phyloP scores from a whole-genome alignment of 2,113 vertebrate species.

The Sakesphorus luctuosus region DNA sequence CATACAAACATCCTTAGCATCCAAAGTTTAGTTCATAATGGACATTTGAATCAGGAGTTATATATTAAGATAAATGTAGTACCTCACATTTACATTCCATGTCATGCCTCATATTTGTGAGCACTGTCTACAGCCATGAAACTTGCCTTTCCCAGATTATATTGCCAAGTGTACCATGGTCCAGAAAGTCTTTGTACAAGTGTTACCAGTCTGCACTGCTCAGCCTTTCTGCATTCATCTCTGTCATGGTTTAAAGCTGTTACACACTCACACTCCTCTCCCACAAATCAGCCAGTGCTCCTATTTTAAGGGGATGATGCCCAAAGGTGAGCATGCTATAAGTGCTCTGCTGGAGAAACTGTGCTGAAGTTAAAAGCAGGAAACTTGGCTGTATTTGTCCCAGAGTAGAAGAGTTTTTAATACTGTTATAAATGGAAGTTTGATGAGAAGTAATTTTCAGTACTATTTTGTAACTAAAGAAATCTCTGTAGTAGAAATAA shows the following conservation, averaged over 20 bases:
- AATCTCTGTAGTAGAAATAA: background rate
- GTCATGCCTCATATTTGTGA: background rate
- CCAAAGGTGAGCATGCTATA: background rate
- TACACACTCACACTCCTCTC: background rate
- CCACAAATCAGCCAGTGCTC: background rate
- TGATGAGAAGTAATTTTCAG: background rate
- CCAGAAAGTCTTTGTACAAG: background rate
- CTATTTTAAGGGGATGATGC: background rate
- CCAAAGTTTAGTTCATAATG: background rate
- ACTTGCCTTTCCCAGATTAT: background rate
- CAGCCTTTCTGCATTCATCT: background rate
- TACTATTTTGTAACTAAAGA: background rate
- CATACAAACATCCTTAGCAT: background rate
- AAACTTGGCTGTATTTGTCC: background rate
- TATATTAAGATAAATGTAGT: background rate
- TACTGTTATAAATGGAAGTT: background rate
- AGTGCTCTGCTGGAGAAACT: background rate
- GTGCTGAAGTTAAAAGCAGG: background rate
- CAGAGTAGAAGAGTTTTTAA: background rate
- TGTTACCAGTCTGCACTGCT: background rate
- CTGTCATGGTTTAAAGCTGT: background rate
- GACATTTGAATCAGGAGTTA: background rate
- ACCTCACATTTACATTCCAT: background rate
- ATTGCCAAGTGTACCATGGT: background rate
- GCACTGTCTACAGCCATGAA: background rate